Evolutionary conservation across 2,888 invertebrate species (phyloP).

Genomic region (Harpalus rufipes): DNA sequence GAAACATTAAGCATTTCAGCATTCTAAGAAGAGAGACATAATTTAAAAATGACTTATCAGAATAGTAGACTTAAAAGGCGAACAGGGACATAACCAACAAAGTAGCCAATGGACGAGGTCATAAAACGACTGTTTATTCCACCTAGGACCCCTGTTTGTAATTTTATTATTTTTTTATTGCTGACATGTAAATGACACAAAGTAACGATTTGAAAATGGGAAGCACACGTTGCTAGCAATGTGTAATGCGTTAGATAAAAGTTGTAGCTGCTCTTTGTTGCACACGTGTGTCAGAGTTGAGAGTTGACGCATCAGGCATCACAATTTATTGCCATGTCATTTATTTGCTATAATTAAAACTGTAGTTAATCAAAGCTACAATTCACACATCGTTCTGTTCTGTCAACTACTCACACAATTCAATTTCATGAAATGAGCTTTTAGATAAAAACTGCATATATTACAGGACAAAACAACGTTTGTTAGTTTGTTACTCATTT

Average conservation of each 20-base stretch:
- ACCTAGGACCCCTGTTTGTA: constrained; percentile 47
- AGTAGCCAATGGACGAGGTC: constrained; percentile 60
- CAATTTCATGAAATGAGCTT: constrained; percentile 12
- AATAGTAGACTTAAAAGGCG: constrained; percentile 44
- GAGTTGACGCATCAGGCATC: constrained; percentile 23
- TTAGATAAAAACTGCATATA: neutral
- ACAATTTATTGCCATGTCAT: constrained; percentile 38
- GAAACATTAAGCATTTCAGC: constrained; percentile 69
- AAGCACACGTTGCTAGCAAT: constrained; percentile 35
- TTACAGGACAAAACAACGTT: neutral
- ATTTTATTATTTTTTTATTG: constrained; percentile 62
- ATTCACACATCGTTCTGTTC: constrained; percentile 11
- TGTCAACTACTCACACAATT: constrained; percentile 11
- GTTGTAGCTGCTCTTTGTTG: neutral
- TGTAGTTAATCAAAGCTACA: constrained; percentile 42
- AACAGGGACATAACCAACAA: constrained; percentile 41
- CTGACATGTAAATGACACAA: constrained; percentile 61
- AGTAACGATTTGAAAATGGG: constrained; percentile 59
- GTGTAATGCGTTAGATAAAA: constrained; percentile 15
- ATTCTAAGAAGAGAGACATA: constrained; percentile 43
- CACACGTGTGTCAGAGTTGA: constrained; percentile 13
- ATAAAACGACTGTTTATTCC: constrained; percentile 57
- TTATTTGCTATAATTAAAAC: constrained; percentile 51
- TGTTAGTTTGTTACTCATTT: neutral
- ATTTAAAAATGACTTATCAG: constrained; percentile 55